Percentiles rank a stretch among this genome's conserved stretches.
These are phyloP conservation scores for Eulithis prunata DNA, from an alignment of 2,888 invertebrate species.

Conservation along the genomic window DNA sequence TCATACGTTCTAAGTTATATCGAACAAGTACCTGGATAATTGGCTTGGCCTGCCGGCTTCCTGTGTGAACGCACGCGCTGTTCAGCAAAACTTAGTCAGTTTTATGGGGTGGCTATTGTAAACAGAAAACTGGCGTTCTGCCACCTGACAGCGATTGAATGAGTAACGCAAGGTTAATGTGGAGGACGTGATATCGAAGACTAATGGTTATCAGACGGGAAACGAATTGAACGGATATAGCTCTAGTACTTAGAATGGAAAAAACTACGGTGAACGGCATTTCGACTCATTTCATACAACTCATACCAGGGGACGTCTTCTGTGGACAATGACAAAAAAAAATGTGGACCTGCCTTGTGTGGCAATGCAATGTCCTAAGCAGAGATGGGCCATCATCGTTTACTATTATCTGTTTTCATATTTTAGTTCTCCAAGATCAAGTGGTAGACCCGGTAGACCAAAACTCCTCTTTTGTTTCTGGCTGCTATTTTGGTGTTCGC, in stretches of 20 bases:
- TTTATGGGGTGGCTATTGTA: conserved; percentile 62
- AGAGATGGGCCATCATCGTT: too few species aligned
- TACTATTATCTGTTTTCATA: too few species aligned
- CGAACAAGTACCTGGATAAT: too few species aligned
- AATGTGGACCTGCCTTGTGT: too few species aligned
- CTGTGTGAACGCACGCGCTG: conserved; percentile 36
- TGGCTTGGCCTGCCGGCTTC: not conserved
- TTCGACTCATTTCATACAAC: not conserved
- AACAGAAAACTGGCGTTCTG: conserved; percentile 66
- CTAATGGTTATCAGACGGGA: not conserved
- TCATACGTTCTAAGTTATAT: too few species aligned
- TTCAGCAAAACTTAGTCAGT: conserved; percentile 40
- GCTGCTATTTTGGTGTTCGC: too few species aligned
- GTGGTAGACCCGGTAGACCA: too few species aligned
- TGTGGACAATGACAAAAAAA: too few species aligned
- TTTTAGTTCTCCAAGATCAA: too few species aligned
- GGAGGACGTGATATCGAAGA: not conserved
- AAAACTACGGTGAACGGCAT: not conserved
- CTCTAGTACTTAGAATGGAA: not conserved
- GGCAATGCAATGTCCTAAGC: too few species aligned
- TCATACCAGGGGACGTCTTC: too few species aligned
- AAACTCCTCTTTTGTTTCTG: too few species aligned
- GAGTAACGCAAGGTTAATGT: conserved; percentile 59
- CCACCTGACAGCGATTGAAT: conserved; percentile 60
- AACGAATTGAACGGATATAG: not conserved